These are phyloP conservation scores for Leistus spinibarbis DNA, from an alignment of 2,888 invertebrate genomes.

Conservation along the genomic window DNA sequence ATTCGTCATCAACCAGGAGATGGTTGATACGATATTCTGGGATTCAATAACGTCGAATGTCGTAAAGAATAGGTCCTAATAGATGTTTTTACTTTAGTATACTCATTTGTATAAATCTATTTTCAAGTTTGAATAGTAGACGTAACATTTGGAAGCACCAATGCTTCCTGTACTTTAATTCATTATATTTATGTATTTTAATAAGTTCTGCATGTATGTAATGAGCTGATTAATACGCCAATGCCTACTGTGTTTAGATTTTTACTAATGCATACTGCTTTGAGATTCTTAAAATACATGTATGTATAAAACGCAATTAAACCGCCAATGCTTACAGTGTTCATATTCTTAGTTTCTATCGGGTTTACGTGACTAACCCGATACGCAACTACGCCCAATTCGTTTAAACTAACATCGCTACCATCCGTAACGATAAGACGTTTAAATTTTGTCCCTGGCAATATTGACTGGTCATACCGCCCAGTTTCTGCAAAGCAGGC, in stretches of 20 bases:
- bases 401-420: slow-evolving; percentile 62
- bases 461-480: slow-evolving; percentile 59
- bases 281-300: too few relatives aligned
- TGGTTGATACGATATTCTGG: slow-evolving; percentile 49
- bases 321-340: slow-evolving; percentile 63
- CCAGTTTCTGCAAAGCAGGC: slow-evolving; percentile 64
- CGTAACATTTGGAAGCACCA: too few relatives aligned
- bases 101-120: too few relatives aligned
- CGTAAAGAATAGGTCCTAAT: slow-evolving; percentile 52
- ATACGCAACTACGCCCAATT: slow-evolving; percentile 72
- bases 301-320: not conserved
- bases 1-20: slow-evolving; percentile 49
- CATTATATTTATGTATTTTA: too few relatives aligned
- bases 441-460: slow-evolving; percentile 55
- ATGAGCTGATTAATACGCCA: too few relatives aligned
- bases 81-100: too few relatives aligned
- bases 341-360: slow-evolving; percentile 70
- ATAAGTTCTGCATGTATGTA: too few relatives aligned
- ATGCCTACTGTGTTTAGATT: too few relatives aligned
- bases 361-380: slow-evolving; percentile 64
- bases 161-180: too few relatives aligned
- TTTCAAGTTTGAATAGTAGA: too few relatives aligned
- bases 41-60: slow-evolving; percentile 49
- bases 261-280: too few relatives aligned
- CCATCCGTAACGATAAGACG: slow-evolving; percentile 70